phyloP scores from a whole-genome alignment of 2,113 vertebrate genomes.

The Entomyzon cyanotis region DNA sequence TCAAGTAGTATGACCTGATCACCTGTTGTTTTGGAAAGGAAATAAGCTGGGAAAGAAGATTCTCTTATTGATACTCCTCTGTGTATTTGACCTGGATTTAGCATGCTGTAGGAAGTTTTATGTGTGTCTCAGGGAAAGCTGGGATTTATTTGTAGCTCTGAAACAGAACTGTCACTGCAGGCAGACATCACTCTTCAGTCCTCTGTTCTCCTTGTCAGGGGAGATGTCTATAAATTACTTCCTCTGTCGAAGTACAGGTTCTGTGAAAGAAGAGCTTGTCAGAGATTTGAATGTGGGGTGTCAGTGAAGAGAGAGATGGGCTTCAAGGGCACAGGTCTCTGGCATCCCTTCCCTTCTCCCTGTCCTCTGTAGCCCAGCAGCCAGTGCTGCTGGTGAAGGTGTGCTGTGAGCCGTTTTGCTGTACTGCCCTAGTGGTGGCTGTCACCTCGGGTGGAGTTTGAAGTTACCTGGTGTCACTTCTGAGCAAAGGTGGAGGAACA shows the following conservation, averaged over 20 bases:
- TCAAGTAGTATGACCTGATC: not conserved
- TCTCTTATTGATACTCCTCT: not conserved
- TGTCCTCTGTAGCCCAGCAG: not conserved
- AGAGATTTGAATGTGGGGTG: not conserved
- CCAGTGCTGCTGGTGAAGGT: not conserved
- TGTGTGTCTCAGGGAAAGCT: not conserved
- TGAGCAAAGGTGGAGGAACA: accelerated
- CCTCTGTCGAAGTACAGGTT: not conserved
- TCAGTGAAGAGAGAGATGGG: not conserved
- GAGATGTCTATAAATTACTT: not conserved
- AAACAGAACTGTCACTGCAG: not conserved
- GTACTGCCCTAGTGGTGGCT: not conserved
- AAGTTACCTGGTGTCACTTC: not conserved
- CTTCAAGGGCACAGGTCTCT: not conserved
- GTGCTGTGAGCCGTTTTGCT: not conserved
- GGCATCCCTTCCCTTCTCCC: not conserved
- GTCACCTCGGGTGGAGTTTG: not conserved
- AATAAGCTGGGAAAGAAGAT: not conserved
- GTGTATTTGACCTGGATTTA: not conserved
- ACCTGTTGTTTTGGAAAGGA: not conserved
- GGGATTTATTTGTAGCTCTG: constrained; percentile 8
- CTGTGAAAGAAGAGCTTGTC: not conserved
- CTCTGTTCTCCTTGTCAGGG: not conserved
- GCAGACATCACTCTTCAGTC: not conserved
- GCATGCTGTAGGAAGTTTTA: not conserved